Evolutionary conservation across 2,113 vertebrate genomes (phyloP).

Genomic region (Paradoxurus hermaphroditus): DNA sequence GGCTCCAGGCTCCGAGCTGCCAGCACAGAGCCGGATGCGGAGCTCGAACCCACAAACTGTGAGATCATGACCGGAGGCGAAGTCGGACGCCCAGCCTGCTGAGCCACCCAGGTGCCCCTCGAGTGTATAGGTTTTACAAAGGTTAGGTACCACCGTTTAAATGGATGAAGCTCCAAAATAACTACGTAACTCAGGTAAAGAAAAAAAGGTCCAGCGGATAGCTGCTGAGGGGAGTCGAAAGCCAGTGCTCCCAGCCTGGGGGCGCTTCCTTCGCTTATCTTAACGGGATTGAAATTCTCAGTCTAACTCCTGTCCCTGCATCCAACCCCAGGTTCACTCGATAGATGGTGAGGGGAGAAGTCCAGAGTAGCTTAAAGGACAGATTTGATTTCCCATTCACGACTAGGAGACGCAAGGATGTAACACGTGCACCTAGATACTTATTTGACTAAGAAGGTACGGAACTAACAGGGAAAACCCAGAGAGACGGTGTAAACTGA

Average conservation of each 20-base stretch:
- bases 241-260: not conserved
- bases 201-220: not conserved
- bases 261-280: not conserved
- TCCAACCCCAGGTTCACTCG: not conserved
- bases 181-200: not conserved
- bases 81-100: no score
- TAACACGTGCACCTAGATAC: not conserved
- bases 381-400: not conserved
- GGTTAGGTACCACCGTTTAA: not conserved
- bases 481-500: not conserved
- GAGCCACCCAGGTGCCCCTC: no score
- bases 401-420: not conserved
- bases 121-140: not conserved
- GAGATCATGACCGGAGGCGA: no score
- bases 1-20: no score
- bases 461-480: not conserved
- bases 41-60: no score
- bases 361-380: not conserved
- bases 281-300: not conserved
- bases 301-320: not conserved
- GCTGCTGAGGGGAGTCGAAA: not conserved
- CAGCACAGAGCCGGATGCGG: no score
- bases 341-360: not conserved
- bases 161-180: not conserved
- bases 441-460: not conserved